Evolutionary conservation across 1,140 invertebrate genomes (phyloP).

Genomic region (Eueides isabella): DNA sequence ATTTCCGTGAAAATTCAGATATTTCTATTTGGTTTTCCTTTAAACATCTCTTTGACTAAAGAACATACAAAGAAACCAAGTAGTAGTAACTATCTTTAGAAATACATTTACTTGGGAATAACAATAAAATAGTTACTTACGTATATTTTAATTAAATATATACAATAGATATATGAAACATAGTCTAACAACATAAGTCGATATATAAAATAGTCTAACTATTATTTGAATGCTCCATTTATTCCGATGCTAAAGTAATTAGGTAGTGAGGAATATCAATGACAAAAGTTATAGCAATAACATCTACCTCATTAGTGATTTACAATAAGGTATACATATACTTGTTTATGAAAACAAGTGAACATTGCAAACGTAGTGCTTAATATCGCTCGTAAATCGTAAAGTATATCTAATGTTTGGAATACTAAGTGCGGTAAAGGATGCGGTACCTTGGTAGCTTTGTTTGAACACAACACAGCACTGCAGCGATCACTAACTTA

Average conservation of each 20-base stretch:
- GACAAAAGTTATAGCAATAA: background rate
- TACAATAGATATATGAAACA: no score
- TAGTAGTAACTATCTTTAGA: slow-evolving; percentile 30
- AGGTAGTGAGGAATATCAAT: background rate
- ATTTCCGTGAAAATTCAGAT: slow-evolving; percentile 67
- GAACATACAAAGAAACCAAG: slow-evolving; percentile 45
- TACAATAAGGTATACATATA: background rate
- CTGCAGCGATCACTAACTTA: slow-evolving; percentile 70
- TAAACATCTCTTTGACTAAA: slow-evolving; percentile 58
- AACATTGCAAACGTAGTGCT: slow-evolving; percentile 7
- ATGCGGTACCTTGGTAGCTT: slow-evolving; percentile 60
- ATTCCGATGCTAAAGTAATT: background rate
- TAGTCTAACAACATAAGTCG: no score
- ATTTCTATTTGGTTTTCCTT: slow-evolving; percentile 73
- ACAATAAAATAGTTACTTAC: background rate
- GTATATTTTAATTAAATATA: no score
- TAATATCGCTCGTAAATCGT: slow-evolving; percentile 29
- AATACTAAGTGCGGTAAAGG: slow-evolving; percentile 28
- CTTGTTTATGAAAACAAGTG: background rate
- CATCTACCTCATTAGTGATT: no score
- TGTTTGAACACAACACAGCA: slow-evolving; percentile 73
- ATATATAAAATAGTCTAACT: background rate
- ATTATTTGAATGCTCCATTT: background rate
- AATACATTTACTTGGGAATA: slow-evolving; percentile 32
- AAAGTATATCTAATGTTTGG: slow-evolving; percentile 17